Evolutionary conservation across 2,888 invertebrate genomes (phyloP).

Genomic region (Amphimallon solstitiale): DNA sequence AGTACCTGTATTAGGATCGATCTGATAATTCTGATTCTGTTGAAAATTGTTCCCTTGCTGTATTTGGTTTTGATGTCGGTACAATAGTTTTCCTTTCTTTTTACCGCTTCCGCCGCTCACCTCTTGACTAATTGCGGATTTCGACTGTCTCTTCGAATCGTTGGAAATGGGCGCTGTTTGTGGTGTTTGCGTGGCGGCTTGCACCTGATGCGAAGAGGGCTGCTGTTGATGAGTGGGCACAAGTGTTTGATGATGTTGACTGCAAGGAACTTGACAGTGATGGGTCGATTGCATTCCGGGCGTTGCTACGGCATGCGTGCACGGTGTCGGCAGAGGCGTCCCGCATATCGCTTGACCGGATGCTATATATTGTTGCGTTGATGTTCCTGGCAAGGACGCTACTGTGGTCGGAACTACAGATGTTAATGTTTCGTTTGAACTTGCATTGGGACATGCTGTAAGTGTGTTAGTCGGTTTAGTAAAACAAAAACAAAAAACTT

Average conservation of each 20-base stretch:
- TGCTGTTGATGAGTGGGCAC: constrained; percentile 51
- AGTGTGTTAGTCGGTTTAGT: constrained; percentile 46
- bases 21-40: constrained; percentile 64
- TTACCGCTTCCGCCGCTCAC: constrained; percentile 52
- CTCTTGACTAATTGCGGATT: constrained; percentile 49
- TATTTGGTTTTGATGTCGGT: constrained; percentile 63
- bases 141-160: constrained; percentile 54
- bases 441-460: constrained; percentile 55
- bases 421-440: constrained; percentile 55
- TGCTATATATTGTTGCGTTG: constrained; percentile 52
- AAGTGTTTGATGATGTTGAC: constrained; percentile 54
- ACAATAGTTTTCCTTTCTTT: constrained; percentile 60
- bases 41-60: constrained; percentile 61
- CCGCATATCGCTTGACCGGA: constrained; percentile 50
- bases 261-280: constrained; percentile 56
- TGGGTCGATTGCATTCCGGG: constrained; percentile 49
- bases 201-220: constrained; percentile 65
- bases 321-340: constrained; percentile 51
- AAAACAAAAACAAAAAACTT: constrained; percentile 14
- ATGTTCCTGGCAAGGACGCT: constrained; percentile 48
- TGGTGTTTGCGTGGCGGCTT: constrained; percentile 73
- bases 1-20: constrained; percentile 65
- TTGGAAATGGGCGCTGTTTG: constrained; percentile 57
- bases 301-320: constrained; percentile 49
- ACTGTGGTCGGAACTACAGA: constrained; percentile 54